Conservation (phyloP, 2,888 invertebrate species). For the Leptogaster cylindrica region DNA sequence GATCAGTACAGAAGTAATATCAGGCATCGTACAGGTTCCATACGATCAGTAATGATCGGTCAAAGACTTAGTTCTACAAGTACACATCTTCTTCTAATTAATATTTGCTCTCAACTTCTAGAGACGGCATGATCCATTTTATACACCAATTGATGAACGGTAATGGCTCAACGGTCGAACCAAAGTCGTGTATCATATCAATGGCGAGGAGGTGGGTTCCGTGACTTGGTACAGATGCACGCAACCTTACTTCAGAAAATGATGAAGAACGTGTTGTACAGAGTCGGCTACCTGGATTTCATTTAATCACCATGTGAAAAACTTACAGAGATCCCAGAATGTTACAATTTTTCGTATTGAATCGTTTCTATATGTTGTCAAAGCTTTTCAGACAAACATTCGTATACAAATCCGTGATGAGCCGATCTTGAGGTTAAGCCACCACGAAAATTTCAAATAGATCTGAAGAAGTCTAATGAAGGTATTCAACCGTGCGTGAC, state of each 20-base stretch:
- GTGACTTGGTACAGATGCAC: slow-evolving; percentile 32
- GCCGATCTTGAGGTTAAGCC: too few relatives aligned
- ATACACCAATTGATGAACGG: slow-evolving; percentile 17
- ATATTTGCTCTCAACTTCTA: background rate
- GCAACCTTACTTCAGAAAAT: slow-evolving; percentile 34
- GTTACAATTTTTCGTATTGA: too few relatives aligned
- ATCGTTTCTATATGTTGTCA: too few relatives aligned
- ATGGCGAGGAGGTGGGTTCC: slow-evolving; percentile 19
- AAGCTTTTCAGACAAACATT: too few relatives aligned
- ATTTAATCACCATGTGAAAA: too few relatives aligned
- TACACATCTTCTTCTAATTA: slow-evolving; percentile 19
- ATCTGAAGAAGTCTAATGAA: too few relatives aligned
- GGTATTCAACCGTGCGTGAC: too few relatives aligned
- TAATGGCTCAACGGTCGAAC: slow-evolving; percentile 1
- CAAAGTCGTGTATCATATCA: slow-evolving; percentile 33
- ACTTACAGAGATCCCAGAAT: too few relatives aligned
- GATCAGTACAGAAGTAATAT: background rate
- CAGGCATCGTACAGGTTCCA: background rate
- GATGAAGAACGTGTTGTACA: slow-evolving; percentile 36
- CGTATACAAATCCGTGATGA: too few relatives aligned
- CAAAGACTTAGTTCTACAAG: background rate
- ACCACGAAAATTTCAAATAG: too few relatives aligned
- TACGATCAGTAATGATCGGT: background rate
- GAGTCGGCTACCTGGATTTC: too few relatives aligned
- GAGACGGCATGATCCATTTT: slow-evolving; percentile 27